Percentiles rank a stretch among this genome's conserved stretches.
These are phyloP conservation scores for Myotis myotis DNA, from an alignment of 2,797 vertebrate genomes.

Conservation along the genomic window DNA sequence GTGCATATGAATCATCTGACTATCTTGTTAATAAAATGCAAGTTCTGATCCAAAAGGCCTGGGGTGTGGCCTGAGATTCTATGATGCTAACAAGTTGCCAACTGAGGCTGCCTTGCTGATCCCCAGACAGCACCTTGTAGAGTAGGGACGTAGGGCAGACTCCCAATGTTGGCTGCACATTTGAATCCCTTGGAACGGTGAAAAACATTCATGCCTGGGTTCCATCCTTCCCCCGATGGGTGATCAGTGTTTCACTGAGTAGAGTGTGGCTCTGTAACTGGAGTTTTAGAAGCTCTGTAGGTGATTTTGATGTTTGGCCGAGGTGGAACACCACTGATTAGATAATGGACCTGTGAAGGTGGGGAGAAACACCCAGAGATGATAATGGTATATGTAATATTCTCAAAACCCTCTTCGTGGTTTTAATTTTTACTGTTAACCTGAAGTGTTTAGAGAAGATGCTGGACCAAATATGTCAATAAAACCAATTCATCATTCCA, in stretches of 20 bases:
- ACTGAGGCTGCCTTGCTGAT: not conserved
- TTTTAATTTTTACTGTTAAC: not conserved
- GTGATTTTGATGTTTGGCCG: not conserved
- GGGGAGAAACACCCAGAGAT: not conserved
- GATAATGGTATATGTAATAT: not conserved
- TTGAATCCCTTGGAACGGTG: not conserved
- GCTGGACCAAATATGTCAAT: slow-evolving; percentile 63
- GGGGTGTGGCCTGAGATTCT: not conserved
- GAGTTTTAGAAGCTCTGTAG: not conserved
- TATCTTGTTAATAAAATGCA: not conserved
- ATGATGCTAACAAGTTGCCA: not conserved
- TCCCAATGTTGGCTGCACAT: not conserved
- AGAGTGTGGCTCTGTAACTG: not conserved
- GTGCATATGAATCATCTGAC: not conserved
- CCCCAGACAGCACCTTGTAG: not conserved
- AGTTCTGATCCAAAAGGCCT: not conserved
- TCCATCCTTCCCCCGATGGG: not conserved
- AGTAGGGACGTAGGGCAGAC: not conserved
- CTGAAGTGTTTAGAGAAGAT: slow-evolving; percentile 43
- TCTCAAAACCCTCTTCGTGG: not conserved
- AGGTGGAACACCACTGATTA: not conserved
- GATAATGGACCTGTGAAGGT: not conserved
- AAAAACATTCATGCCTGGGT: not conserved
- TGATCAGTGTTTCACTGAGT: not conserved
- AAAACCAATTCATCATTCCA: slow-evolving; percentile 72